Base-by-base conservation (phyloP, 2,113 vertebrate species). In the Oncorhynchus masou region DNA sequence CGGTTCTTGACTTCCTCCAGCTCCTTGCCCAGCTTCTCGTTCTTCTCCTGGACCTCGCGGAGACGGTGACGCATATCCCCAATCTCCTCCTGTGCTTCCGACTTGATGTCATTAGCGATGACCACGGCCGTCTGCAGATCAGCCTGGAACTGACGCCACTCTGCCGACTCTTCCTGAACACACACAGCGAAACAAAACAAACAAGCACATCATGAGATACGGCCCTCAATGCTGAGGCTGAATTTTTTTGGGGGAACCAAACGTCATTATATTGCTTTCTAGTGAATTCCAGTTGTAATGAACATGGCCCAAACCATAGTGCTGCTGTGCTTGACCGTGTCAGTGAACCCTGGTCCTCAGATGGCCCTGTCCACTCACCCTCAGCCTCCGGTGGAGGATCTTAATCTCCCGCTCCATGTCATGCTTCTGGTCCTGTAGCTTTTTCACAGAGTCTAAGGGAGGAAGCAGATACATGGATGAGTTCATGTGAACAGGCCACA, bases 371-470 rank as follows among this genome's bases (percentile, higher is more conserved):
- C 15, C 22, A 24, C 81, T 79, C 90, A 98, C 97, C 94, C 97
- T 93, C 54, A 99, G 93, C 78, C 95, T 94, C 80, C 97, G 91
- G 78, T 98, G 96, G 49, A 99, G 96, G 68, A 97, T 98, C 93
- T 99, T 99, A 72, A 97, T 97, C 85, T 99, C 97, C 86, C 96
- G 92, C 83, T 99, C 97, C 96, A 97, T 97, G 87, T 98, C 97
- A 60, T 98, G 96, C 71, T 97, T 98, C 87, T 98, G 96, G 85
- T 99, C 97, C 83, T 99, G 97, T 75, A 98, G 95, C 83, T 99
- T 99, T 90, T 98, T 97, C 78, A 99, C 96, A 0, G 97, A 95
- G 88, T 97, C 97, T 94, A 76, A 86, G 71, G 15, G 86, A 83
- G 86, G 74, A 90, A 70, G n/a, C 79, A 59, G 62, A 82, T 34